Conservation (phyloP, 2,888 invertebrate genomes). For the Hylaea fasciaria region DNA sequence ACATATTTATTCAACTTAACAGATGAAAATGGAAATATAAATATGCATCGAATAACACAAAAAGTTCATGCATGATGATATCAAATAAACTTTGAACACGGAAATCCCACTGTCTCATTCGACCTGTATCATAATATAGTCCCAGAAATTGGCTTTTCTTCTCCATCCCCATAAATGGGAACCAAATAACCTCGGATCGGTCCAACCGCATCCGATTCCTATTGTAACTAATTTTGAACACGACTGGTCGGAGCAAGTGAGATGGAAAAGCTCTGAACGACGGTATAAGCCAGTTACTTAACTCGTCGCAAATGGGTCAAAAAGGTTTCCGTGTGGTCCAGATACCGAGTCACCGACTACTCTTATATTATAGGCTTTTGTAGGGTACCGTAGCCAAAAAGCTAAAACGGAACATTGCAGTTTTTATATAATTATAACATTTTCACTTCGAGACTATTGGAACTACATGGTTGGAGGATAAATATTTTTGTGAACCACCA, state of each 20-base stretch:
- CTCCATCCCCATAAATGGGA: constrained; percentile 39
- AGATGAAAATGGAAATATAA: constrained; percentile 8
- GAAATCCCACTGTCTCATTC: constrained; percentile 26
- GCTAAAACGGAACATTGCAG: neutral
- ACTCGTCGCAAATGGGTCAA: constrained; percentile 19
- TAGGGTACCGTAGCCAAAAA: neutral
- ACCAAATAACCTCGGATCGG: constrained; percentile 45
- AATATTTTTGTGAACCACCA: no score
- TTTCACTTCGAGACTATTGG: no score
- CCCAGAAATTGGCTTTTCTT: constrained; percentile 43
- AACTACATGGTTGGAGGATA: no score
- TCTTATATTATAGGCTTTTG: neutral
- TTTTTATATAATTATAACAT: no score
- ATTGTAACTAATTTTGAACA: constrained; percentile 54
- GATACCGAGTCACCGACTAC: neutral
- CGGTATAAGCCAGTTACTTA: constrained; percentile 25
- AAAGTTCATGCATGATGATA: constrained; percentile 6
- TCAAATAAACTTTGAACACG: constrained; percentile 16
- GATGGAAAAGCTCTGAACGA: constrained; percentile 45
- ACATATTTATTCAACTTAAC: no score
- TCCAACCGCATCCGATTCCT: constrained; percentile 42
- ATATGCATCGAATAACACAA: constrained; percentile 5
- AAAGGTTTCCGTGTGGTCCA: neutral
- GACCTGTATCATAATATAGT: constrained; percentile 36
- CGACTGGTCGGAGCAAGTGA: constrained; percentile 45